phyloP scores from a whole-genome alignment of 1,140 invertebrate species.

The Halesus radiatus region DNA sequence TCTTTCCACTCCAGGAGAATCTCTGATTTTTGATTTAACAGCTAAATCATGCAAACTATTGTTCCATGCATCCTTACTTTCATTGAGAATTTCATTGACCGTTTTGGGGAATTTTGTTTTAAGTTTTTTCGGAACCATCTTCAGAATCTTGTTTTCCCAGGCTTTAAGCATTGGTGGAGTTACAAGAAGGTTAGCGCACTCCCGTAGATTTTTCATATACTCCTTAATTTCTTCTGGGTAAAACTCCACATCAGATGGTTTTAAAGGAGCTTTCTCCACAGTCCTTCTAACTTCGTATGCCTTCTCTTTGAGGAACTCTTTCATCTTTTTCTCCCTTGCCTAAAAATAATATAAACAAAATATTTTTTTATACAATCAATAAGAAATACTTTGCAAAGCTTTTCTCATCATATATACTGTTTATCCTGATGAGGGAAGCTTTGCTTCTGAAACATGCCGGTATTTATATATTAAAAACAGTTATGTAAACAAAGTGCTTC shows the following conservation, averaged over 20 bases:
- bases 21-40: slow-evolving; percentile 68
- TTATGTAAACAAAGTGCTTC: too few relatives aligned
- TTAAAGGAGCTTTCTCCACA: background rate
- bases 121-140: slow-evolving; percentile 64
- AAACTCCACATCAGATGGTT: slow-evolving; percentile 35
- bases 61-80: slow-evolving; percentile 69
- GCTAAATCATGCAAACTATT: slow-evolving; percentile 67
- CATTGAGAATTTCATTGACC: slow-evolving; percentile 66
- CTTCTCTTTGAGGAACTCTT: slow-evolving; percentile 51
- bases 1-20: slow-evolving; percentile 63
- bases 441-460: too few relatives aligned
- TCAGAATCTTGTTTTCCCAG: slow-evolving; percentile 70
- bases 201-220: slow-evolving; percentile 63
- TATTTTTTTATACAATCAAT: too few relatives aligned
- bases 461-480: too few relatives aligned
- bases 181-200: slow-evolving; percentile 64
- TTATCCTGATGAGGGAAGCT: too few relatives aligned
- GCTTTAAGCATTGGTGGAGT: slow-evolving; percentile 66
- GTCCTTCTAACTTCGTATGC: slow-evolving; percentile 30
- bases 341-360: slow-evolving; percentile 38
- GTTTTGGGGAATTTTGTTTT: slow-evolving; percentile 63
- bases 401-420: too few relatives aligned
- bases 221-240: slow-evolving; percentile 60
- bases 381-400: too few relatives aligned
- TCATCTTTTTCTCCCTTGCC: slow-evolving; percentile 51